phyloP scores from a whole-genome alignment of 1,140 invertebrate species.

The Propsilocerus akamusi region DNA sequence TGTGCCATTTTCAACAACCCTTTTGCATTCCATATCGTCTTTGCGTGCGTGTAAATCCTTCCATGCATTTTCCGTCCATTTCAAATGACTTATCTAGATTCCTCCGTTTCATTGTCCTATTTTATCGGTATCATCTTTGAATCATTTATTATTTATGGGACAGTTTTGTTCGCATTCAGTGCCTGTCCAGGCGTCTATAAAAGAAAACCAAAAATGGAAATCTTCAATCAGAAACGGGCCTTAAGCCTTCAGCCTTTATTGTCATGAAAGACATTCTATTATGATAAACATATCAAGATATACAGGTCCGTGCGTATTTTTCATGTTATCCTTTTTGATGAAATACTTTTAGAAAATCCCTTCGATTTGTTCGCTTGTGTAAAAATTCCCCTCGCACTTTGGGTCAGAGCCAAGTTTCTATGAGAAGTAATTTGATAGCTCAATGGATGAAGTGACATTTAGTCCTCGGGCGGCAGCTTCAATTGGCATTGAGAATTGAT shows the following conservation, averaged over 20 bases:
- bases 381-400: neutral
- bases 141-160: slow-evolving; percentile 1
- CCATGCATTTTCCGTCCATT: too few relatives aligned
- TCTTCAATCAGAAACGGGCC: neutral
- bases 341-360: slow-evolving; percentile 1
- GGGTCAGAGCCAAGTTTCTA: too few relatives aligned
- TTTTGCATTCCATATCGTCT: too few relatives aligned
- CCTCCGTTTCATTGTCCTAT: neutral
- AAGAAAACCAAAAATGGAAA: neutral
- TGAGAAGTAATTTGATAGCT: too few relatives aligned
- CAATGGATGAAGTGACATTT: neutral
- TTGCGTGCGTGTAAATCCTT: too few relatives aligned
- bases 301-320: neutral
- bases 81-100: neutral
- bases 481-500: slow-evolving; percentile 2
- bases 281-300: neutral
- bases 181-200: neutral
- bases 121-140: neutral
- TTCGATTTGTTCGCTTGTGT: neutral
- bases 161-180: neutral
- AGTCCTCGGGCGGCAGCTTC: neutral
- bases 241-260: too few relatives aligned
- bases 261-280: neutral
- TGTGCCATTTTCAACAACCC: too few relatives aligned
- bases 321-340: slow-evolving; percentile 2